Evolutionary conservation across 2,888 invertebrate genomes (phyloP).

Genomic region (Mermis nigrescens): DNA sequence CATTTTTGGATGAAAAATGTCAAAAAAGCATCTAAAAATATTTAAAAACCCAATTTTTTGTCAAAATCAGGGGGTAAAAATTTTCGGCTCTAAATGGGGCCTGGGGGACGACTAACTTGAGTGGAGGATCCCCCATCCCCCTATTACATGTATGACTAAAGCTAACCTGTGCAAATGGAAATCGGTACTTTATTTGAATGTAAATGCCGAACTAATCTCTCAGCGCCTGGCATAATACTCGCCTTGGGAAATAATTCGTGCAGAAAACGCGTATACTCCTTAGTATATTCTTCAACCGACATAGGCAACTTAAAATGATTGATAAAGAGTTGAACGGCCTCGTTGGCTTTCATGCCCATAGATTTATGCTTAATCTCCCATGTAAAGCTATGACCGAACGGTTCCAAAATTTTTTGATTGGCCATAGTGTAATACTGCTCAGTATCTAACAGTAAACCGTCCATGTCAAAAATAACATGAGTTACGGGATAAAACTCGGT

Average conservation of each 20-base stretch:
- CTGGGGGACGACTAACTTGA: too few species aligned
- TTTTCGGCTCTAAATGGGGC: too few species aligned
- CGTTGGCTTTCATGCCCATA: slow-evolving; percentile 51
- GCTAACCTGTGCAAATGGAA: slow-evolving; percentile 72
- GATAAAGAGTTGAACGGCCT: slow-evolving; percentile 42
- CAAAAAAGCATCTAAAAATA: too few species aligned
- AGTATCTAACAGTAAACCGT: slow-evolving; percentile 43
- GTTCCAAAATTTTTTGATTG: slow-evolving; percentile 41
- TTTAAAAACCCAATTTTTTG: too few species aligned
- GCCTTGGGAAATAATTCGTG: slow-evolving; percentile 45
- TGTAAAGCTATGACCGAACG: slow-evolving; percentile 52
- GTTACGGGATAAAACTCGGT: too few species aligned
- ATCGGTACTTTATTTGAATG: slow-evolving; percentile 54
- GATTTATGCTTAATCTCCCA: slow-evolving; percentile 53
- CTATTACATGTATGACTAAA: too few species aligned
- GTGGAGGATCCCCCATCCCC: too few species aligned
- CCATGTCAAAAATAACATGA: slow-evolving; percentile 57
- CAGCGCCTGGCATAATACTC: slow-evolving; percentile 55
- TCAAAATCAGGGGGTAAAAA: too few species aligned
- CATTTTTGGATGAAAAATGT: too few species aligned
- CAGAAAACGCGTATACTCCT: slow-evolving; percentile 41
- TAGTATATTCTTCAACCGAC: slow-evolving; percentile 47
- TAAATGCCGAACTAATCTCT: slow-evolving; percentile 54
- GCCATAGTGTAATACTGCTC: slow-evolving; percentile 25
- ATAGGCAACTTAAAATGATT: slow-evolving; percentile 45